Conservation (phyloP, 1,140 invertebrate species). For the Caenorhabditis latens region DNA sequence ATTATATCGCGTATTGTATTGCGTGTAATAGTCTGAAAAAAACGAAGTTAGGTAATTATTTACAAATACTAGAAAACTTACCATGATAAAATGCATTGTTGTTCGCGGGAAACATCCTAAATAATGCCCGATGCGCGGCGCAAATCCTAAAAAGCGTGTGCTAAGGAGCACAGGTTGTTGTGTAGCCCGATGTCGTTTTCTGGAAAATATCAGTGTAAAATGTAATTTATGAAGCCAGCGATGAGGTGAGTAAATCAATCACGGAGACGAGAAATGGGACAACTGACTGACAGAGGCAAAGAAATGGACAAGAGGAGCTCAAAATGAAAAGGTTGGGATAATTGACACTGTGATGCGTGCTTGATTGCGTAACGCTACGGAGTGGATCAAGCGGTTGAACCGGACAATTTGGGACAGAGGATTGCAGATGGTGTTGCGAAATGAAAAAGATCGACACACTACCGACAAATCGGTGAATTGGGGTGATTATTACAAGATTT, state of each 20-base stretch:
- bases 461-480: not conserved
- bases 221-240: not conserved
- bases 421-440: slow-evolving; percentile 40
- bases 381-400: not conserved
- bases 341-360: not conserved
- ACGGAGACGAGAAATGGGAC: slow-evolving; percentile 16
- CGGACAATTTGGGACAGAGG: not conserved
- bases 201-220: not conserved
- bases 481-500: not conserved
- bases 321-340: not conserved
- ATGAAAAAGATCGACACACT: not conserved
- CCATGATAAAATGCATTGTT: slow-evolving; percentile 13
- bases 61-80: not conserved
- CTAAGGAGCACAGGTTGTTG: not conserved
- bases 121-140: slow-evolving; percentile 10
- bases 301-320: not conserved
- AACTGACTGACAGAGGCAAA: not conserved
- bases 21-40: slow-evolving; percentile 24
- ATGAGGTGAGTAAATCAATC: slow-evolving; percentile 19
- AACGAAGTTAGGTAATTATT: not conserved
- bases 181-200: slow-evolving; percentile 21
- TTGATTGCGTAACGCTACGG: not conserved
- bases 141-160: slow-evolving; percentile 11
- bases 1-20: slow-evolving; percentile 13
- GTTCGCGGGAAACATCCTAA: slow-evolving; percentile 22